Evolutionary conservation across 2,113 vertebrate species (phyloP).

Genomic region (Suncus etruscus): DNA sequence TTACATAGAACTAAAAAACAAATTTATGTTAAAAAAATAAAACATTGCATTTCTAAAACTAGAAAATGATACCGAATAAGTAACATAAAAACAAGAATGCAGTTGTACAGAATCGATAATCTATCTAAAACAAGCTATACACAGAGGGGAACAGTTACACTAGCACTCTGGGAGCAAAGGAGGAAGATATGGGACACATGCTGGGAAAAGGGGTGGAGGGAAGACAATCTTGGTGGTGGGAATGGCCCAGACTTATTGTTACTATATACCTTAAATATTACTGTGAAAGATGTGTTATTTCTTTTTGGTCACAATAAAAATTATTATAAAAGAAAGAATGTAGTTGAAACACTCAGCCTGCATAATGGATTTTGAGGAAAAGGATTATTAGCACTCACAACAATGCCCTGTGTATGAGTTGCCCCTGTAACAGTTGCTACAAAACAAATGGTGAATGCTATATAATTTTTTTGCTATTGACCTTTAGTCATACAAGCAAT

Average conservation of each 20-base stretch:
- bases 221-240: too few species aligned
- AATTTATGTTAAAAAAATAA: background rate
- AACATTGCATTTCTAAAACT: too few species aligned
- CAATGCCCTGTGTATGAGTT: background rate
- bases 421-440: background rate
- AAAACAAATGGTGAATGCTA: background rate
- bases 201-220: too few species aligned
- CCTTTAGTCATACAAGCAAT: background rate
- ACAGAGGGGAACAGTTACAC: too few species aligned
- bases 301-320: too few species aligned
- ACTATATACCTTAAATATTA: too few species aligned
- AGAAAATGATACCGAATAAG: background rate
- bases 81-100: background rate
- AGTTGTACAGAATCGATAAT: background rate
- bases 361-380: background rate
- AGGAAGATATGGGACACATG: too few species aligned
- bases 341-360: too few species aligned
- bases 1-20: background rate
- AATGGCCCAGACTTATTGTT: too few species aligned
- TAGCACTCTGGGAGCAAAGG: too few species aligned
- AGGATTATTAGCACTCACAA: background rate
- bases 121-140: background rate
- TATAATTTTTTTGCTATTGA: background rate
- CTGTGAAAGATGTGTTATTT: too few species aligned
- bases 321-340: too few species aligned